These are phyloP conservation scores for Calephelis nemesis DNA, from an alignment of 1,140 invertebrate species.

Conservation along the genomic window DNA sequence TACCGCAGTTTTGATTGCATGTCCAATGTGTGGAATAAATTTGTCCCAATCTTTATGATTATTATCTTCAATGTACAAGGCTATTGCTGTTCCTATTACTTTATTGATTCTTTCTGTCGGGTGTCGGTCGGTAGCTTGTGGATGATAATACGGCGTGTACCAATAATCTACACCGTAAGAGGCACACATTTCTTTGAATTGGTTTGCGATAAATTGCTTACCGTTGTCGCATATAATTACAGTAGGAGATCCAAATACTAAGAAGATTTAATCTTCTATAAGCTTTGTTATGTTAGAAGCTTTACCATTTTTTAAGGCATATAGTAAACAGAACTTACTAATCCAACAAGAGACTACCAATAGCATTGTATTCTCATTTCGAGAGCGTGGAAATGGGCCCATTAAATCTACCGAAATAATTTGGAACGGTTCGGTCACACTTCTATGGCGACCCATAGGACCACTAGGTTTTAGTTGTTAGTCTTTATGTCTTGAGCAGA, in stretches of 20 bases:
- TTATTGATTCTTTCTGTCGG: neutral
- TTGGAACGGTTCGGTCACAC: constrained; percentile 32
- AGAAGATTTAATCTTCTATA: constrained; percentile 24
- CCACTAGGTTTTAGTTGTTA: constrained; percentile 26
- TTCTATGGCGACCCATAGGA: constrained; percentile 34
- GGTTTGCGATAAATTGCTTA: constrained; percentile 35
- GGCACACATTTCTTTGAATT: constrained; percentile 30
- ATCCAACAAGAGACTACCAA: constrained; percentile 36
- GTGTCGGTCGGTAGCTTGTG: constrained; percentile 24
- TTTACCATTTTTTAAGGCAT: constrained; percentile 30
- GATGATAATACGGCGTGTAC: constrained; percentile 28
- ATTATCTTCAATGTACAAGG: constrained; percentile 23
- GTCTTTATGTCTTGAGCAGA: neutral
- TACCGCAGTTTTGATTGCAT: constrained; percentile 21
- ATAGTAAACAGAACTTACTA: constrained; percentile 37
- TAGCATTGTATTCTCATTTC: constrained; percentile 33
- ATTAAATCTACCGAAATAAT: constrained; percentile 33
- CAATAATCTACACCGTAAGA: constrained; percentile 22
- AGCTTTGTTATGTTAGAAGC: neutral
- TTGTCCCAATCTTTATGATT: constrained; percentile 28
- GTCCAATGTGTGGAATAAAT: constrained; percentile 21
- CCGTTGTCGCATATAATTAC: constrained; percentile 34
- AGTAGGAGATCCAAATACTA: constrained; percentile 29
- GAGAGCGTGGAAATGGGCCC: constrained; percentile 38
- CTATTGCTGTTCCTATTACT: constrained; percentile 28